Evolutionary conservation across 1,140 invertebrate genomes (phyloP).

Genomic region (Heterodera carotae): DNA sequence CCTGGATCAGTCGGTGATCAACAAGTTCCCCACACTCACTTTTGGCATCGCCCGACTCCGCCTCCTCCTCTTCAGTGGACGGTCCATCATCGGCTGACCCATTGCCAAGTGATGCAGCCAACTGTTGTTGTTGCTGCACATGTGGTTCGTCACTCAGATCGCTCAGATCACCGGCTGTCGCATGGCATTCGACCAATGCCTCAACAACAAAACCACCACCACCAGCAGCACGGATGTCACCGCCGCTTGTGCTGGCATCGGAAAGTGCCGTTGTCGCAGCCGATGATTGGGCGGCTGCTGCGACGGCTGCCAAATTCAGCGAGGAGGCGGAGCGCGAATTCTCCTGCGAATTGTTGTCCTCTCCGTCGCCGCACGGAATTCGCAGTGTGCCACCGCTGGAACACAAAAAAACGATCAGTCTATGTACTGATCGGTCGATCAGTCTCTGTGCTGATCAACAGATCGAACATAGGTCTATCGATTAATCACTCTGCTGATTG

Average conservation of each 20-base stretch:
- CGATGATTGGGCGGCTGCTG: conserved; percentile 4
- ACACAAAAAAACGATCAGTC: background rate
- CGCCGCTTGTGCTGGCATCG: too few relatives aligned
- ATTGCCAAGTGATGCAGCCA: conserved; percentile 4
- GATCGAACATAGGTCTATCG: too few relatives aligned
- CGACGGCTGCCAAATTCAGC: conserved; percentile 5
- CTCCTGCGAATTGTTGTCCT: conserved; percentile 15
- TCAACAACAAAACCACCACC: conserved; percentile 13
- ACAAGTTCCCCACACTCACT: background rate
- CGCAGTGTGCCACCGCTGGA: conserved; percentile 33
- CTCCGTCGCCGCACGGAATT: conserved; percentile 23
- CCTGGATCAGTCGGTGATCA: too few relatives aligned
- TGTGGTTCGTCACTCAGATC: background rate
- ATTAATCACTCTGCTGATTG: too few relatives aligned
- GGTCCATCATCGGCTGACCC: conserved; percentile 1
- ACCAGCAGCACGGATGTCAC: background rate
- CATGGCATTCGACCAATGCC: conserved; percentile 33
- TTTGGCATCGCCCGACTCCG: background rate
- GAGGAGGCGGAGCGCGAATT: conserved; percentile 30
- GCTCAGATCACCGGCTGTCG: background rate
- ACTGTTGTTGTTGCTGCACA: background rate
- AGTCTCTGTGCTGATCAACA: too few relatives aligned
- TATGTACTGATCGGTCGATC: background rate
- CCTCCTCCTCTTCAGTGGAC: conserved; percentile 26
- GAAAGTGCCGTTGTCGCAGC: background rate